Conservation (phyloP, 2,113 vertebrate species). For the Strix uralensis region DNA sequence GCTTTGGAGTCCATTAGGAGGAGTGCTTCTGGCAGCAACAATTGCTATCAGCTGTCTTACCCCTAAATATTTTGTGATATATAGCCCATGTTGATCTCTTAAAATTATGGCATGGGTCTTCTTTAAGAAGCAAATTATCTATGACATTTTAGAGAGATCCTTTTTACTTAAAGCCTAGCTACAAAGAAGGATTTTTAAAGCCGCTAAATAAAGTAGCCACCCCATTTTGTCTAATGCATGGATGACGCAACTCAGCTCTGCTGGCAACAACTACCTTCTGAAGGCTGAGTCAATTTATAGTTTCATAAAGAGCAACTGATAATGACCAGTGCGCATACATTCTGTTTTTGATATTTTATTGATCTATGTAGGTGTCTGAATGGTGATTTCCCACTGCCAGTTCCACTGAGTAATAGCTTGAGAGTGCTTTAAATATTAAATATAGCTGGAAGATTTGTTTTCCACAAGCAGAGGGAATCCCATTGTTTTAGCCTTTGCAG, state of each 20-base stretch:
- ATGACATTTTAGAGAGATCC: neutral
- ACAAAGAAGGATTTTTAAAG: neutral
- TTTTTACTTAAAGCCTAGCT: neutral
- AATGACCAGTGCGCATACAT: neutral
- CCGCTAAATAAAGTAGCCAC: neutral
- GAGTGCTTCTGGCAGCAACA: neutral
- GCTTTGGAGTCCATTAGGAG: neutral
- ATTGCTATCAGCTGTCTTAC: neutral
- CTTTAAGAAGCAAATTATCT: neutral
- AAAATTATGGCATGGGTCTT: neutral
- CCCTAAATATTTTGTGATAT: neutral
- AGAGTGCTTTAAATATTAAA: conserved; percentile 54
- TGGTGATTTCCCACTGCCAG: neutral
- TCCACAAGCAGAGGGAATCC: conserved; percentile 17
- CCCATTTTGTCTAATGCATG: neutral
- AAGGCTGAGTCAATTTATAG: neutral
- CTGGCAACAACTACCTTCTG: neutral
- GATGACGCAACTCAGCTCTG: neutral
- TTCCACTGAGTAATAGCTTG: neutral
- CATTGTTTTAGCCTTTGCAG: neutral
- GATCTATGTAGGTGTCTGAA: neutral
- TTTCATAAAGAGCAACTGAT: neutral
- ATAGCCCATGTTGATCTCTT: neutral
- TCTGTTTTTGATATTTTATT: conserved; percentile 33
- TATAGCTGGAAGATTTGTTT: conserved; percentile 26